Percentiles rank a stretch among this genome's conserved stretches.
phyloP scores from a whole-genome alignment of 1,140 invertebrate species.

The Nomia melanderi region DNA sequence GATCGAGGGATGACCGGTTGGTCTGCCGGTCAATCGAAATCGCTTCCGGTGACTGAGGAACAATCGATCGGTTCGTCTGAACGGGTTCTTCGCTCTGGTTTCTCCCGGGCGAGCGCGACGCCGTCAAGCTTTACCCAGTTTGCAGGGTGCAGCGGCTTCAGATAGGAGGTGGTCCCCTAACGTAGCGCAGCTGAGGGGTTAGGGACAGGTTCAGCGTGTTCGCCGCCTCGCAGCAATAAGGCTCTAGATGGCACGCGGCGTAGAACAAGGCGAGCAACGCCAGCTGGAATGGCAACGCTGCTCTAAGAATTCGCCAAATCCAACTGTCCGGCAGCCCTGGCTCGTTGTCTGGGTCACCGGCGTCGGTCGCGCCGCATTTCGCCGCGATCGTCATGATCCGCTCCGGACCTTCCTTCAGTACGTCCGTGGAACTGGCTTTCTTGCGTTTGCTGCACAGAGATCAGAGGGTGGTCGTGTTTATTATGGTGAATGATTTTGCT shows the following conservation, averaged over 20 bases:
- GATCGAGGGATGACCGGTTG: neutral
- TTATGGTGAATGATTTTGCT: neutral
- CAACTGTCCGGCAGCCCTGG: slow-evolving; percentile 82
- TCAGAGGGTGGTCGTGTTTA: slow-evolving; percentile 8
- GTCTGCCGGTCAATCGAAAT: neutral
- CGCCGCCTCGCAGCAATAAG: slow-evolving; percentile 91
- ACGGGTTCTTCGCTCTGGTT: neutral
- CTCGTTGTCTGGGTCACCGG: slow-evolving; percentile 77
- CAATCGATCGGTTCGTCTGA: neutral
- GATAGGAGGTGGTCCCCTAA: slow-evolving; percentile 91
- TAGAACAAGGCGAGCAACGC: slow-evolving; percentile 91
- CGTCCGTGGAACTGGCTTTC: slow-evolving; percentile 54
- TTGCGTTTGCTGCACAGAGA: slow-evolving; percentile 75
- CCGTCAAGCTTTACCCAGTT: slow-evolving; percentile 5
- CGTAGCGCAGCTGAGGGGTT: slow-evolving; percentile 91
- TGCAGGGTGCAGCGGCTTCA: slow-evolving; percentile 78
- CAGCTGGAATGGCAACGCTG: slow-evolving; percentile 90
- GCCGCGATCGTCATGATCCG: slow-evolving; percentile 11
- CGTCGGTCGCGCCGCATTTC: slow-evolving; percentile 50
- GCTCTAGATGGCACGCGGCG: slow-evolving; percentile 90
- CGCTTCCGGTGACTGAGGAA: slow-evolving; percentile 30
- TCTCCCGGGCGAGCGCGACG: neutral
- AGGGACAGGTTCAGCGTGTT: slow-evolving; percentile 91
- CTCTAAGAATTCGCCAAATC: slow-evolving; percentile 88
- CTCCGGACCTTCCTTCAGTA: slow-evolving; percentile 25